Base-by-base conservation (phyloP, 2,113 vertebrate species). In the Indri indri region DNA sequence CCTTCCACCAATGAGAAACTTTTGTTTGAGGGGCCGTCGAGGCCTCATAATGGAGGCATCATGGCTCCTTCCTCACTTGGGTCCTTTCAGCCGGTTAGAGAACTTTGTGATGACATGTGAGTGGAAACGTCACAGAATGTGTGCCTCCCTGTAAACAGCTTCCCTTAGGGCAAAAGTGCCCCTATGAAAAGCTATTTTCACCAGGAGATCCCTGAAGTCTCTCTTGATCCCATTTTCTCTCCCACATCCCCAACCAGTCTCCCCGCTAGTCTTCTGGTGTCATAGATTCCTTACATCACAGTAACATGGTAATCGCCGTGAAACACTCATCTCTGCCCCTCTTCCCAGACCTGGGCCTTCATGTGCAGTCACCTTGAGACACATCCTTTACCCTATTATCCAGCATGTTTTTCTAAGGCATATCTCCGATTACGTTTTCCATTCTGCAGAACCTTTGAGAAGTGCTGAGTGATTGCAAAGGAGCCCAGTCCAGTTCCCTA, bases 391-490 rank as follows among this genome's bases (percentile, higher is more conserved):
- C 1, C 12, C 42, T 52, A 63, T 42, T 37, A 77, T 32, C 47
- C 23, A 83, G n/a, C 6, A 61, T 86, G 16, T 68, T 89, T 79
- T 93, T 74, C 42, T 93, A 81, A 86, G 22, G 16, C 34, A 30
- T 61, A 47, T 65, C 20, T 95, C 71, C 83, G 40, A 80, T 74
- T 89, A 94, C 52, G 59, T 37, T 98, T 91, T 65, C 8, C 32
- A 68, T 32, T 84, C 40, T 34, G 80, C 7, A 83, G 77, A 76
- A 65, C 40, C 12, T 88, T 91, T 90, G n/a, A 30, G 23, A 95
- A 45, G 11, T 59, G 9, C 22, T n/a, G 30, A 88, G 22, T 89
- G 50, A 80, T 65, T 83, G 6, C 16, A 83, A 87, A 79, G 63
- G 50, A 88, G 2, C 32, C 42, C n/a, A 40, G 16, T 79, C 32